Conservation (phyloP, 2,797 vertebrate species). For the Urocyon cinereoargenteus region DNA sequence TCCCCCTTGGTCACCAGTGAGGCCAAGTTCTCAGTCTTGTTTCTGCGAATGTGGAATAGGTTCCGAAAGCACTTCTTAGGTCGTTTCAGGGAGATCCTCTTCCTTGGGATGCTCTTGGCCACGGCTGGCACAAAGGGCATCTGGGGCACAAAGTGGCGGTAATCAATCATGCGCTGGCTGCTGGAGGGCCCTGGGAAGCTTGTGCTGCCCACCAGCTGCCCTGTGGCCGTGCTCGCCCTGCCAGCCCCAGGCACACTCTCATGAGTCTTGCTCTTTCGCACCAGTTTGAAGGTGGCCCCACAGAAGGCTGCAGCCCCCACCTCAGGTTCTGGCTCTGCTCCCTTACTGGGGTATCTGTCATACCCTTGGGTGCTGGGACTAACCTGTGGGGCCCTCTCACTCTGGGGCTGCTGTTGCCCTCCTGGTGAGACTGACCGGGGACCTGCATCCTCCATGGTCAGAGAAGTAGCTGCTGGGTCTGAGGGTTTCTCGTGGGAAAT, state of each 20-base stretch:
- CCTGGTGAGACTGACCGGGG: background rate
- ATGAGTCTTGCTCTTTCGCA: slow-evolving; percentile 91
- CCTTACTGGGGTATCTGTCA: slow-evolving; percentile 77
- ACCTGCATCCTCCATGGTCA: slow-evolving; percentile 52
- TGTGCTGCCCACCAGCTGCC: slow-evolving; percentile 87
- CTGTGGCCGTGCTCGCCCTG: slow-evolving; percentile 72
- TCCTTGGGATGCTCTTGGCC: slow-evolving; percentile 92
- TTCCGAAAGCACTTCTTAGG: slow-evolving; percentile 91
- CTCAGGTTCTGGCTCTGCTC: slow-evolving; percentile 65
- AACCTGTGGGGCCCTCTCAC: slow-evolving; percentile 80
- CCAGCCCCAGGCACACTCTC: slow-evolving; percentile 84
- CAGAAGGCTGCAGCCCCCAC: slow-evolving; percentile 73
- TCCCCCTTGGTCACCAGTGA: slow-evolving; percentile 84
- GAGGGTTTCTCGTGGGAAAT: slow-evolving; percentile 84
- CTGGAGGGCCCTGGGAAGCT: slow-evolving; percentile 87
- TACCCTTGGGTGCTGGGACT: slow-evolving; percentile 76
- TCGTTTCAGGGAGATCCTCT: slow-evolving; percentile 91
- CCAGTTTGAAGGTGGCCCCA: slow-evolving; percentile 83
- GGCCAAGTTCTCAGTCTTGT: slow-evolving; percentile 86
- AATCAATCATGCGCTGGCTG: slow-evolving; percentile 90
- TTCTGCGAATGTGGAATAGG: slow-evolving; percentile 90
- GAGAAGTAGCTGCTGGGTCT: slow-evolving; percentile 9
- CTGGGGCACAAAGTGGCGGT: slow-evolving; percentile 92
- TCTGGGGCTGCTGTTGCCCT: slow-evolving; percentile 72
- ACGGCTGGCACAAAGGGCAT: slow-evolving; percentile 93